Evolutionary conservation across 2,797 vertebrate species (phyloP).

Genomic region (Xiphorhynchus erythropygius): DNA sequence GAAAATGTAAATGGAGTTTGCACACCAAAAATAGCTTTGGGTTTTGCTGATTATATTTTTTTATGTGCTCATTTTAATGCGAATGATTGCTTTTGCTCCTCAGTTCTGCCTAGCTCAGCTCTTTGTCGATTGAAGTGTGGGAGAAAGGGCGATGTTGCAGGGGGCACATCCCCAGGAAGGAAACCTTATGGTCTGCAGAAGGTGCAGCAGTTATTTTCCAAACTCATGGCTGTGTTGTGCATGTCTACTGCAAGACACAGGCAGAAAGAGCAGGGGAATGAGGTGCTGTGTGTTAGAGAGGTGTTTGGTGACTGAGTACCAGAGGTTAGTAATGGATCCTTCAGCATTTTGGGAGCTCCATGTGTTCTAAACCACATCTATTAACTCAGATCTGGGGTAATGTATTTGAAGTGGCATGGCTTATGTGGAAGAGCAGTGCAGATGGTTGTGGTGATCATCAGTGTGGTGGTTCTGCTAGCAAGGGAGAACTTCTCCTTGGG

Average conservation of each 20-base stretch:
- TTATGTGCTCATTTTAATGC: not conserved
- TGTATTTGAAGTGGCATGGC: not conserved
- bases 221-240: not conserved
- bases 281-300: not conserved
- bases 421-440: not conserved
- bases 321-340: not conserved
- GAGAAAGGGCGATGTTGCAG: not conserved
- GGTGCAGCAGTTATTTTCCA: not conserved
- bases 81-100: not conserved
- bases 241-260: rapidly evolving
- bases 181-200: not conserved
- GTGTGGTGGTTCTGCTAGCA: not conserved
- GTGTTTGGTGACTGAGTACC: not conserved
- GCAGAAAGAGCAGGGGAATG: not conserved
- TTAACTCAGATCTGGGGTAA: not conserved
- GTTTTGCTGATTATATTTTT: slow-evolving; percentile 35
- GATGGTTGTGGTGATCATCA: not conserved
- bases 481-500: not conserved
- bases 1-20: slow-evolving; percentile 56
- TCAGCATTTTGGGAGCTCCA: not conserved
- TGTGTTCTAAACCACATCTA: not conserved
- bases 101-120: slow-evolving; percentile 39
- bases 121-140: not conserved
- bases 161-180: not conserved
- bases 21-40: slow-evolving; percentile 60